Conservation (phyloP, 2,888 invertebrate species). For the Yponomeuta cagnagella region DNA sequence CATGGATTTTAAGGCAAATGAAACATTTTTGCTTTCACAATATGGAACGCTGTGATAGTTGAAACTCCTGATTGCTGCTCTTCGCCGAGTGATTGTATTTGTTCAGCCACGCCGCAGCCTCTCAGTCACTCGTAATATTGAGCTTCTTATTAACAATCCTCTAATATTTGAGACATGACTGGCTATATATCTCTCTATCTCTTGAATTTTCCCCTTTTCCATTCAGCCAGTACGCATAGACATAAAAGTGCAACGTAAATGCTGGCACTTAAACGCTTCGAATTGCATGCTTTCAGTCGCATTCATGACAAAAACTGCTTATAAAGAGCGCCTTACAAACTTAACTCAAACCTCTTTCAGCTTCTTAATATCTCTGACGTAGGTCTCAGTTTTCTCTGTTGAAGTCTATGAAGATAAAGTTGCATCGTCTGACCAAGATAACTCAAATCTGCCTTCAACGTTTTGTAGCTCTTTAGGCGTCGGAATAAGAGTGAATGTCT, state of each 20-base stretch:
- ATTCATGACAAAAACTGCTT: conserved; percentile 15
- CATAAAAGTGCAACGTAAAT: conserved; percentile 13
- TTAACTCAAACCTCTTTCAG: neutral
- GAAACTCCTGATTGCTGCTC: too few species aligned
- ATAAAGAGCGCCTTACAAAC: conserved; percentile 4
- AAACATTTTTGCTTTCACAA: too few species aligned
- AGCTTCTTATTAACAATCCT: too few species aligned
- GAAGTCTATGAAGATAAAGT: neutral
- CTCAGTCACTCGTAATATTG: too few species aligned
- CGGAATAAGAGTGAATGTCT: neutral
- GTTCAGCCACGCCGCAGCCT: too few species aligned
- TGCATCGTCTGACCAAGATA: neutral
- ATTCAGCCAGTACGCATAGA: conserved; percentile 7
- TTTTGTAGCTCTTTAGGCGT: neutral
- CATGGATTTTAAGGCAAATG: neutral
- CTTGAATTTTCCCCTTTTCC: neutral
- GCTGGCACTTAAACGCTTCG: conserved; percentile 12
- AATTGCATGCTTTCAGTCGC: conserved; percentile 16
- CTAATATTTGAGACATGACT: too few species aligned
- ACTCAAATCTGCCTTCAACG: neutral
- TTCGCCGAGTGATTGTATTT: too few species aligned
- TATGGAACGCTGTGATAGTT: too few species aligned
- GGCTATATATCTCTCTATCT: neutral
- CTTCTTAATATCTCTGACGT: neutral
- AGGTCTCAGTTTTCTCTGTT: neutral